Conservation (phyloP, 1,140 invertebrate species). For the Bathynomus jamesi region DNA sequence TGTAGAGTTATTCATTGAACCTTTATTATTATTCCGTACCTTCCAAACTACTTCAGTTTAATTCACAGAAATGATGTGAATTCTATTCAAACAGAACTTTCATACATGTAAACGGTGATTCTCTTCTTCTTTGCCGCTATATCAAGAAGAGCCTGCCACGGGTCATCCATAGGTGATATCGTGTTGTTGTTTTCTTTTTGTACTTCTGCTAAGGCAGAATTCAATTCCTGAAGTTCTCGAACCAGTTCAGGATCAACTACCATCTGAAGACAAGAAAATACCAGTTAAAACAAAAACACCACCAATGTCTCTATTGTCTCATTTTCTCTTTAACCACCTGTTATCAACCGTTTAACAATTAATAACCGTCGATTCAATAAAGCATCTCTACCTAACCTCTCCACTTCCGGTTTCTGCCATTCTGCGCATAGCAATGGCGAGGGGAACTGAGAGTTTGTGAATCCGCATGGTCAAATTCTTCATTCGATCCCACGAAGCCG, state of each 20-base stretch:
- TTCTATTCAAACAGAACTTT: conserved; percentile 69
- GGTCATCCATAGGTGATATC: conserved; percentile 27
- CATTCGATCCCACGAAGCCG: conserved; percentile 66
- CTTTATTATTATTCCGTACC: too few species aligned
- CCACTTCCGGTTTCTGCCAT: conserved; percentile 60
- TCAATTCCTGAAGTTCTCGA: conserved; percentile 39
- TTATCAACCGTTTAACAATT: neutral
- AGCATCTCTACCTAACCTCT: conserved; percentile 13
- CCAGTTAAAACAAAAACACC: neutral
- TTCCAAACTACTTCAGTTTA: too few species aligned
- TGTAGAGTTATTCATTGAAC: too few species aligned
- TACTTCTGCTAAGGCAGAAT: conserved; percentile 38
- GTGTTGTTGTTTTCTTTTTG: conserved; percentile 19
- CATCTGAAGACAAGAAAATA: too few species aligned
- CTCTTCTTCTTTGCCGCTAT: conserved; percentile 40
- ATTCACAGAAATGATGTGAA: too few species aligned
- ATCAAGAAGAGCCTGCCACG: conserved; percentile 53
- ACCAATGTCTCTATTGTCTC: neutral
- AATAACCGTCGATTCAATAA: neutral
- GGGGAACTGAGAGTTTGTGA: conserved; percentile 55
- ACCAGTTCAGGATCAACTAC: conserved; percentile 49
- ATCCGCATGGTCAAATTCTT: conserved; percentile 38
- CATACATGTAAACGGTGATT: conserved; percentile 63
- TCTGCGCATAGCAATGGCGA: conserved; percentile 65
- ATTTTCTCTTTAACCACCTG: neutral